Base-by-base conservation (phyloP, 2,888 invertebrate genomes). In the Caenorhabditis macrosperma region DNA sequence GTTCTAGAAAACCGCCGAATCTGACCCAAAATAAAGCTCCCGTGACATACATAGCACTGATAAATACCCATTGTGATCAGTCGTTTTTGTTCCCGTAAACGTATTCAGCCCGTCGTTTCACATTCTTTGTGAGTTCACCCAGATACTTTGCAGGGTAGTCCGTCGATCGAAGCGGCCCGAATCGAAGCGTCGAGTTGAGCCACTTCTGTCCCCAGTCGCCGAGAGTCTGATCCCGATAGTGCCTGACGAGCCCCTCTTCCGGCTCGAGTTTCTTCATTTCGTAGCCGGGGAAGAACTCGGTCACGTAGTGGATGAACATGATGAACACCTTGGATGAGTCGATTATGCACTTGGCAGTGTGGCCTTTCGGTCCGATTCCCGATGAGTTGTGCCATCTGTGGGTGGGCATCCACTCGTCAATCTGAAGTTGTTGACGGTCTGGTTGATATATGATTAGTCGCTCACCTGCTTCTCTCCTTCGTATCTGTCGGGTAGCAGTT, bases 341-440 rank as follows among this genome's bases (percentile, higher is more conserved):
- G 17, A 75, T 54, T 12, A 79, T 75, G 20, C 66, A 72, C 57
- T 79, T 79, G 15, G 68, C 46, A 1, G 79, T 79, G 64, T 79
- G 79, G 0, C 63, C 69, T 12, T 26, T 33, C 12, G 64, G 50
- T 1, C 69, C 79, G 33, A 79, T 41, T 4, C 24, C 61, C 0
- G 68, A 22, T 10, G 75, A 66, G 44, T 79, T 79, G 24, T 61
- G 67, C 38, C 54, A 79, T 48, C 75, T 63, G 26, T 55, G 74
- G 15, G 75, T 69, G 22, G 79, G 68, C 64, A 69, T 64, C 79
- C 79, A 79, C 6, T 60, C 15, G 46, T 48, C 57, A 48, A 64
- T 72, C 72, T 72, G 38, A 38, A 71, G 5, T 24, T 26, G 28
- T 52, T 4, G n/a, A 41, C 41, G n/a, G n/a, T n/a, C n/a, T n/a